These are phyloP conservation scores for Serripes groenlandicus DNA, from an alignment of 2,888 invertebrate genomes.

Conservation along the genomic window DNA sequence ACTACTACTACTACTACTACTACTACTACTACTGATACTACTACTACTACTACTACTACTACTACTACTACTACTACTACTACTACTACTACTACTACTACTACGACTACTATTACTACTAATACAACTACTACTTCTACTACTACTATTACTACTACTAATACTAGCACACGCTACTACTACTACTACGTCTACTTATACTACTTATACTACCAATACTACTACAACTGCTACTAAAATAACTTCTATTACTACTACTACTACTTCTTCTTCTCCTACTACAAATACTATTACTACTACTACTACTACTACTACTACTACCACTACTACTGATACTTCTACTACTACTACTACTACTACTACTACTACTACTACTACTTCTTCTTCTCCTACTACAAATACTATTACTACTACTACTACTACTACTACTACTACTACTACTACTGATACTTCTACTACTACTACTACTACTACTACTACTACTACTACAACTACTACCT, in stretches of 20 bases:
- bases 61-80: conserved; percentile 9
- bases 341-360: conserved; percentile 3
- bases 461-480: conserved; percentile 1
- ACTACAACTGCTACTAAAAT: neutral
- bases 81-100: conserved; percentile 5
- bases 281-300: conserved; percentile 1
- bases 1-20: conserved; percentile 11
- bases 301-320: conserved; percentile 2
- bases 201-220: conserved; percentile 2
- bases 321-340: neutral
- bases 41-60: conserved; percentile 9
- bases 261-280: neutral
- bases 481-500: neutral
- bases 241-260: neutral
- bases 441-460: conserved; percentile 7
- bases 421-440: conserved; percentile 10
- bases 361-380: neutral
- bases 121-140: neutral
- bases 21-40: conserved; percentile 1
- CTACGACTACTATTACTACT: conserved; percentile 13
- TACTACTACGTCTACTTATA: conserved; percentile 1
- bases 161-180: too few relatives aligned
- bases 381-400: neutral
- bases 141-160: neutral
- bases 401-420: conserved; percentile 7